A percentile compares a stretch with the other conserved stretches of the same genome.
Conservation (phyloP, 2,797 vertebrate genomes). For the Gouania willdenowi region DNA sequence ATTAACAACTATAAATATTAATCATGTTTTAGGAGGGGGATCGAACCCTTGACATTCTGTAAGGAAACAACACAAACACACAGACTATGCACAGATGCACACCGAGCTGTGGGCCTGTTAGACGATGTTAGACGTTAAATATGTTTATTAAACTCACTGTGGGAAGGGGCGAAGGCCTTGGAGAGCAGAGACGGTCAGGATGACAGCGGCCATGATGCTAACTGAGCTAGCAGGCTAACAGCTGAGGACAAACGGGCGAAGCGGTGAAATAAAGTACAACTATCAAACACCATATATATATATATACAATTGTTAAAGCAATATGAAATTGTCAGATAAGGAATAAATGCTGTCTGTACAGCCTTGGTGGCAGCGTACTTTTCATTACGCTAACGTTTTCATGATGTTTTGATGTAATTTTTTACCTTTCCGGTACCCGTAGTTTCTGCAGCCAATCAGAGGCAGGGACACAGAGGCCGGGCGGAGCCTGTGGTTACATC, state of each 20-base stretch:
- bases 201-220: slow-evolving; percentile 69
- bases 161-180: slow-evolving; percentile 57
- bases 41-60: no score
- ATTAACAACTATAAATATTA: no score
- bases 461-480: slow-evolving; percentile 27
- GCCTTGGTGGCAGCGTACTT: no score
- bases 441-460: slow-evolving; percentile 49
- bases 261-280: not conserved
- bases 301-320: no score
- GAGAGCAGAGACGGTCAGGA: slow-evolving; percentile 60
- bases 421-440: slow-evolving; percentile 35
- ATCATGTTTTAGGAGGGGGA: no score
- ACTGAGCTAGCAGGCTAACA: slow-evolving; percentile 10
- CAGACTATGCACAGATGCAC: no score
- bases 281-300: not conserved
- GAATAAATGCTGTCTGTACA: no score
- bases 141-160: slow-evolving; percentile 62
- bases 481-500: not conserved
- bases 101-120: no score
- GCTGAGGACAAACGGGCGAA: slow-evolving; percentile 19
- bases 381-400: accelerated
- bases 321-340: no score
- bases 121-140: accelerated
- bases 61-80: no score
- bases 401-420: not conserved